Evolutionary conservation across 1,140 invertebrate species (phyloP), one percentile per base, ranked within the genome.

Genomic region (Cydia strobilella): DNA sequence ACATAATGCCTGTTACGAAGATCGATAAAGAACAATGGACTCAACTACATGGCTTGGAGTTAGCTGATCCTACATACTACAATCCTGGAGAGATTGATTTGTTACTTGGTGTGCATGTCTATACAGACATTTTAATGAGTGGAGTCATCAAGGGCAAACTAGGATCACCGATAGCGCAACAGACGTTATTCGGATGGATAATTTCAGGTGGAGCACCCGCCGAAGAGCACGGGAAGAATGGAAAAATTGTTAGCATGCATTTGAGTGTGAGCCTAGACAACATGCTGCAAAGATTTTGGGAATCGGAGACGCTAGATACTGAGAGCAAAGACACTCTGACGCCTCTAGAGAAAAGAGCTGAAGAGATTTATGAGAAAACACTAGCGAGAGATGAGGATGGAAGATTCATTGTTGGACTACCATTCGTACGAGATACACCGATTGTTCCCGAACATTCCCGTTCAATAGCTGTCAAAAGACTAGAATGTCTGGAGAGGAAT

Each of bases 101-200:
- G 15, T 7, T 72, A 23, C 42, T 72, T 48, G 71, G 45, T 31
- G 71, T 42, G n/a, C 9, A 42, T 45, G 42, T 72, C 7, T 48
- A 72, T n/a, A 15, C 35, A 7, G 42, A 72, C 13, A 72, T 72
- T 20, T 13, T 72, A 72, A 45, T 72, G 71, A 48, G 45, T 6
- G 31, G 71, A 45, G 18, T 45, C 15, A 18, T 72, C 15, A 51
- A 27, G 45, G 71, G 71, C 27, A 39, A 20, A 45, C n/a, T 42
- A 42, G 42, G 45, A 23, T 39, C 42, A 72, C 42, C 71, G n/a
- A 5, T 72, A 23, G 71, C 39, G 20, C 71, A 72, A 72, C 71
- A 48, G 6, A 72, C 71, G 15, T 45, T 45, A 15, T 20, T 72
- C n/a, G 71, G 71, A 10, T 72, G 71, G 71, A 42, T 72, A 9